Evolutionary conservation across 2,888 invertebrate genomes (phyloP).

Genomic region (Tetanocera ferruginea): DNA sequence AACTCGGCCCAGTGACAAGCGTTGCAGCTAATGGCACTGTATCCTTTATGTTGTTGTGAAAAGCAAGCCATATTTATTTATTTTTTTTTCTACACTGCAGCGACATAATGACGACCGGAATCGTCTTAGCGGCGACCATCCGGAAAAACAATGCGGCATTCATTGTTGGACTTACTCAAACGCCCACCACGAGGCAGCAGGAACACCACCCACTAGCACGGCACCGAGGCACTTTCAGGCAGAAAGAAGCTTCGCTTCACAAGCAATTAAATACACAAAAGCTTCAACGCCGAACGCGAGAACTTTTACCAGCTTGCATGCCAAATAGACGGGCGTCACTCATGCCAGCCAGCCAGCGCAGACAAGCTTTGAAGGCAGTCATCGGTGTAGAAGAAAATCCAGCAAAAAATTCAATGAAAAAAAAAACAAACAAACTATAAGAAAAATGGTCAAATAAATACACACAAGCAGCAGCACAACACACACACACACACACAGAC

Average conservation of each 20-base stretch:
- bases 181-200: not conserved
- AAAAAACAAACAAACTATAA: slow-evolving; percentile 23
- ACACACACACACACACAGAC: not conserved
- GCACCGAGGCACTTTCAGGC: not conserved
- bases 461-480: not conserved
- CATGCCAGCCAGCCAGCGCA: slow-evolving; percentile 29
- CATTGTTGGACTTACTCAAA: not conserved
- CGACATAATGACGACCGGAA: slow-evolving; percentile 30
- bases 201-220: not conserved
- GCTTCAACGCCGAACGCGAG: slow-evolving; percentile 45
- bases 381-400: not conserved
- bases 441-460: slow-evolving; percentile 30
- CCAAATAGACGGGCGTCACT: not conserved
- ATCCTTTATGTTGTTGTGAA: not conserved
- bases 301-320: slow-evolving; percentile 32
- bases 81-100: not conserved
- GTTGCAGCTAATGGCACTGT: not conserved
- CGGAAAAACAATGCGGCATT: slow-evolving; percentile 15
- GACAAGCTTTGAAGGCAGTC: not conserved
- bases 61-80: not conserved
- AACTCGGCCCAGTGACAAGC: not conserved
- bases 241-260: slow-evolving; percentile 62
- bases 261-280: slow-evolving; percentile 68
- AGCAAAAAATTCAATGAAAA: not conserved
- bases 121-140: slow-evolving; percentile 24